Percentiles rank a stretch among this genome's conserved stretches.
Conservation (phyloP, 2,888 invertebrate species). For the Scaptomyza polygonia region DNA sequence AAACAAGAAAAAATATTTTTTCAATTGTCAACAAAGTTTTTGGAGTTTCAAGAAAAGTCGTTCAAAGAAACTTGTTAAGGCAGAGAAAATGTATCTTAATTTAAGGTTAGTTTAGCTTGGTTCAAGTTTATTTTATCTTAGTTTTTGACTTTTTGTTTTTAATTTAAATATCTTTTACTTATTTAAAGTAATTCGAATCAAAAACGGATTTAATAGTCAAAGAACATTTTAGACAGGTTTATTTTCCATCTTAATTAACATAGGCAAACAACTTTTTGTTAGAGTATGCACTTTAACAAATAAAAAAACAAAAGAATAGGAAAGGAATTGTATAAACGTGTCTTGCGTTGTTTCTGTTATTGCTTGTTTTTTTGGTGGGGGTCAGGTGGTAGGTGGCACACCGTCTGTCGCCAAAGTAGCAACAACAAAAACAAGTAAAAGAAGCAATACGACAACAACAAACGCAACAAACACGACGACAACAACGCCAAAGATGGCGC, state of each 20-base stretch:
- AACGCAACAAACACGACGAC: slow-evolving; percentile 37
- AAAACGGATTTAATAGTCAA: no score
- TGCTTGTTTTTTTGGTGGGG: slow-evolving; percentile 42
- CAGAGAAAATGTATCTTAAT: no score
- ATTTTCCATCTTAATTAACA: neutral
- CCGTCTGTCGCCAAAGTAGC: slow-evolving; percentile 60
- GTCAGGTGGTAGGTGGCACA: slow-evolving; percentile 67
- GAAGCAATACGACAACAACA: slow-evolving; percentile 4
- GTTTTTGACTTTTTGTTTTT: no score
- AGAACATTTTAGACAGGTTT: no score
- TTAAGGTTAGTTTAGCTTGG: no score
- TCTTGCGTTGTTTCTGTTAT: slow-evolving; percentile 25
- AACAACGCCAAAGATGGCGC: slow-evolving; percentile 70
- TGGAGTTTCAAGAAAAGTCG: no score
- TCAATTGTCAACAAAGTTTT: no score
- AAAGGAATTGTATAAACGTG: slow-evolving; percentile 23
- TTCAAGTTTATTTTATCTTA: no score
- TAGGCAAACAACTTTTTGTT: neutral
- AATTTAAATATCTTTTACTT: no score
- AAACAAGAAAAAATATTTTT: no score
- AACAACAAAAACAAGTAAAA: neutral
- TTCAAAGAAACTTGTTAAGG: no score
- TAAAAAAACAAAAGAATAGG: neutral
- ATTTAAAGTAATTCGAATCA: no score
- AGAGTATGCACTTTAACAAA: slow-evolving; percentile 16